Conservation (phyloP, 2,888 invertebrate genomes). For the Drosophila anceps region DNA sequence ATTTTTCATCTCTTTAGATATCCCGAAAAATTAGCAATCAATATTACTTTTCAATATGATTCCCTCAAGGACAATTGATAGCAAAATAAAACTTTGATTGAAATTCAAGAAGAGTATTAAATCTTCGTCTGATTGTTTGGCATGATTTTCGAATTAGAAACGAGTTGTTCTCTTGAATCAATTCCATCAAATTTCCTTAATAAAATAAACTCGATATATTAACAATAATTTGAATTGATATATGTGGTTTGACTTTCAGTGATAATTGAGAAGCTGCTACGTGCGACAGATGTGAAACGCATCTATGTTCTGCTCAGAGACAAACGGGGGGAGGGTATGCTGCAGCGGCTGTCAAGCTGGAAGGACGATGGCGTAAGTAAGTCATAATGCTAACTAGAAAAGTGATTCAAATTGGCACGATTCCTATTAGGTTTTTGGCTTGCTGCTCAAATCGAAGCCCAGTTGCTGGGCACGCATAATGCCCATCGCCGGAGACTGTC, state of each 20-base stretch:
- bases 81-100: too few species aligned
- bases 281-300: conserved; percentile 87
- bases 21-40: too few species aligned
- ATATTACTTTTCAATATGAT: too few species aligned
- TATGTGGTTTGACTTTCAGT: conserved; percentile 82
- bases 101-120: background rate
- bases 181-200: background rate
- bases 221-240: background rate
- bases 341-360: conserved; percentile 88
- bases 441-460: conserved; percentile 62
- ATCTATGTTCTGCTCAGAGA: conserved; percentile 87
- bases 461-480: conserved; percentile 78
- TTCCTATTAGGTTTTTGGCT: conserved; percentile 34
- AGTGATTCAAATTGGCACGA: background rate
- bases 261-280: conserved; percentile 87
- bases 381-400: background rate
- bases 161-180: background rate
- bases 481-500: conserved; percentile 85
- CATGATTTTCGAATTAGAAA: background rate
- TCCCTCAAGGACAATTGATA: too few species aligned
- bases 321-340: conserved; percentile 88
- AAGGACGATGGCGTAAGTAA: conserved; percentile 88
- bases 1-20: too few species aligned
- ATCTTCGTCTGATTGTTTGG: background rate
- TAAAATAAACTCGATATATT: background rate